These are phyloP conservation scores for Collichthys lucidus DNA, from an alignment of 2,113 vertebrate species.

Conservation along the genomic window DNA sequence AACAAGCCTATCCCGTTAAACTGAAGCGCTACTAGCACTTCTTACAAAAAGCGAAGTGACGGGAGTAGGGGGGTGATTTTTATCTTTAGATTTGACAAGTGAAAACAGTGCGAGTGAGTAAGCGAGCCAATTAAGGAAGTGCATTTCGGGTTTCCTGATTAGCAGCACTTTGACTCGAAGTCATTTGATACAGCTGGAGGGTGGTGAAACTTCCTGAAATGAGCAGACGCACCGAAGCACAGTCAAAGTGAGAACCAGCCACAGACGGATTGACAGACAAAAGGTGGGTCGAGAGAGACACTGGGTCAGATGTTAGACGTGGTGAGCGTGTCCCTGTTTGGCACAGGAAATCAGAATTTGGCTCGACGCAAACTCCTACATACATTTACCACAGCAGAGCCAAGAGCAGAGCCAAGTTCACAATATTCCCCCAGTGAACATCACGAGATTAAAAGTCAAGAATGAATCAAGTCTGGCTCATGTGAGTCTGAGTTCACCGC, in stretches of 20 bases:
- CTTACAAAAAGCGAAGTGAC: constrained; percentile 4
- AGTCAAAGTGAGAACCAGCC: constrained; percentile 40
- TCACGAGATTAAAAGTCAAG: constrained; percentile 45
- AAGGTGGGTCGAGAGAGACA: constrained; percentile 51
- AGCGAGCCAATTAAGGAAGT: constrained; percentile 65
- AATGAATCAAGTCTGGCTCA: constrained; percentile 31
- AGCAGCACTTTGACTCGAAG: constrained; percentile 52
- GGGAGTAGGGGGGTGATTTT: constrained; percentile 27
- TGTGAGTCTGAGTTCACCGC: constrained; percentile 66
- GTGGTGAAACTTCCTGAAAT: constrained; percentile 69
- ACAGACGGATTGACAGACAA: constrained; percentile 45
- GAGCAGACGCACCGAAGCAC: constrained; percentile 17
- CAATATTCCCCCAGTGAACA: constrained; percentile 36
- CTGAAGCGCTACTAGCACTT: constrained; percentile 25
- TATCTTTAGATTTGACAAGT: constrained; percentile 44
- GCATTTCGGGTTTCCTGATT: constrained; percentile 53
- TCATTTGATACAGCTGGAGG: constrained; percentile 48
- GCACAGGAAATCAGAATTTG: constrained; percentile 32
- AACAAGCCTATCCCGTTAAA: constrained; percentile 39
- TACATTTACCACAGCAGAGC: not conserved
- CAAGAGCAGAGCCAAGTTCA: constrained; percentile 18
- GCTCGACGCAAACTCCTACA: not conserved
- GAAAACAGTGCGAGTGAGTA: constrained; percentile 37
- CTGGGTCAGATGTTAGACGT: constrained; percentile 63
- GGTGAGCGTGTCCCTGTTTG: not conserved